Evolutionary conservation across 2,888 invertebrate species (phyloP), one percentile per base, ranked within the genome.

Genomic region (Cheilosia urbana): DNA sequence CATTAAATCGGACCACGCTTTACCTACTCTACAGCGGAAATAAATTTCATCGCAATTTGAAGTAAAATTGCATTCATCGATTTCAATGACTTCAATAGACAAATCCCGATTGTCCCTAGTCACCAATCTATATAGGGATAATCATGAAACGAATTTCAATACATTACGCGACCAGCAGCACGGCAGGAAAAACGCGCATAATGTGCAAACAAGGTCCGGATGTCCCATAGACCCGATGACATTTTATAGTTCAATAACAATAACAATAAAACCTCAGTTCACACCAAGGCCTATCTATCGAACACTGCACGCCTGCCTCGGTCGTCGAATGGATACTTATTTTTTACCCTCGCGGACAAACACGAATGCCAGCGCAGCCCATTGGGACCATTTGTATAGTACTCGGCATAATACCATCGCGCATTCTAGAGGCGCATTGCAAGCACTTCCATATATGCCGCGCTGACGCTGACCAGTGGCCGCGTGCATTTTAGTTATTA

Each of bases 201-300:
- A 27, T 27, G 13, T 24, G 24, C 51, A 21, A 73, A 62, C 72
- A 45, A 63, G 47, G 37, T 73, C 45, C 63, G 55, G 53, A 55
- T 34, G 19, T 55, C 42, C 73, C 27, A 51, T 53, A 58, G 47
- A 37, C 57, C 47, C 63, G 60, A n/a, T 55, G 75, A 57, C 65
- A 65, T 57, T 73, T 73, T 63, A 47, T 55, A 30, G 73, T 55
- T 55, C 63, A 65, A 47, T 55, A 65, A 65, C 55, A 75, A 47
- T 55, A 65, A 65, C 55, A 75, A 65, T 55, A 19, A 63, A 47
- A 47, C 57, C 45, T 15, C 63, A 30, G 62, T 40, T 42, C 42
- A 53, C 37, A 21, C 37, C 19, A 17, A 17, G 40, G 45, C 24
- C 42, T 45, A 73, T 49, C 45, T 34, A 47, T 37, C 34, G 4